Base-by-base conservation (phyloP, 35 echinoderm and acorn worm genomes). In the Acanthaster planci region DNA sequence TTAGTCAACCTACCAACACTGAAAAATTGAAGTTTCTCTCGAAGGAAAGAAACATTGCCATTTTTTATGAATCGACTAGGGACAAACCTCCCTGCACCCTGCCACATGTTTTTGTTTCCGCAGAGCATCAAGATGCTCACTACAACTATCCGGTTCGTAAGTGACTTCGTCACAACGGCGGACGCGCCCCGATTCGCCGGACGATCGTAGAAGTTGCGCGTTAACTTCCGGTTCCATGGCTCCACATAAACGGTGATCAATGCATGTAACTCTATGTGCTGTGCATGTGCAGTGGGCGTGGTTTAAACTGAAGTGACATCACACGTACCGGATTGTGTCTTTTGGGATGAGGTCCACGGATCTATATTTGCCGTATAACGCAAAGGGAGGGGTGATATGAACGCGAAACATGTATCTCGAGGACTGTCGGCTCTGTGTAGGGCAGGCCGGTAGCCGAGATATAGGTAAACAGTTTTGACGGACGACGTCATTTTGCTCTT, bases 361-460 rank as follows among this genome's bases (percentile, higher is more conserved):
- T 30, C 0, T 16, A 80, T 17, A 82, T 82, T 30, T 87, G 84
- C n/a, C 7, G 32, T 26, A 47, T 87, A 84, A 8, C 88, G 90
- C 32, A 85, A 77, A 6, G 80, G 80, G 7, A 90, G 47, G 12
- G 84, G 54, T 50, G 79, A 47, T 60, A 85, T 52, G 8, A 52
- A 53, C 8, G 83, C 88, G 18, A 55, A 34, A 30, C 93, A 51
- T 91, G 93, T 3, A 93, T 50, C 67, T 97, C 94, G 32, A 86
- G 67, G 34, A 93, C 47, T 21, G 84, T 87, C 38, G 94, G 84
- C 39, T 68, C 76, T 26, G 88, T 85, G 55, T 89, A 97, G 3
- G 94, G 94, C 34, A 97, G 6, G 27, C 5, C 84, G 77, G 80
- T 97, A 90, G 14, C 40, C 50, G 59, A 88, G 85, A 1, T 76